These are phyloP conservation scores for Amiota minor DNA, from an alignment of 2,888 invertebrate genomes.

Conservation along the genomic window DNA sequence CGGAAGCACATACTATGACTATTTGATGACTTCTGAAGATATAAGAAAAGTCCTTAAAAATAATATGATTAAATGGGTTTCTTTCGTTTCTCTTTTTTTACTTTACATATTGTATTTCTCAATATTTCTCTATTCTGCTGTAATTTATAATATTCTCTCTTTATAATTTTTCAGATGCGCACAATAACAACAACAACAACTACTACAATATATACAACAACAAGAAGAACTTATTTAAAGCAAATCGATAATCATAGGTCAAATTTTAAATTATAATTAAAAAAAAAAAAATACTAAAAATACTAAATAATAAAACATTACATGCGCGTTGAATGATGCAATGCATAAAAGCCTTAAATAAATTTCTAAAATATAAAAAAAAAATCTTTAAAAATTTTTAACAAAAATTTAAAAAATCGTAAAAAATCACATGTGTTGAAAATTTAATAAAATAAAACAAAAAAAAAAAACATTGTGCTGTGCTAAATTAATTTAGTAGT, in stretches of 20 bases:
- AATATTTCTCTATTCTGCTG: no score
- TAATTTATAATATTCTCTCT: no score
- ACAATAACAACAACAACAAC: conserved; percentile 46
- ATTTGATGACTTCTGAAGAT: no score
- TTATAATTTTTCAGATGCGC: conserved; percentile 52
- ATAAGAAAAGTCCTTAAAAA: neutral
- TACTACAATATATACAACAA: conserved; percentile 35
- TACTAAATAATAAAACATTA: conserved; percentile 41
- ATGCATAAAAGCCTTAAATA: conserved; percentile 53
- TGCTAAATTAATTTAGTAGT: conserved; percentile 53
- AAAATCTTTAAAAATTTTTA: conserved; percentile 18
- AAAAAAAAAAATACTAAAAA: conserved; percentile 35
- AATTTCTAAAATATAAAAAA: conserved; percentile 32
- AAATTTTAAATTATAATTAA: conserved; percentile 23
- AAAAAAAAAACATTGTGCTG: conserved; percentile 51
- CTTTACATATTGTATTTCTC: neutral
- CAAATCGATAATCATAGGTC: conserved; percentile 61
- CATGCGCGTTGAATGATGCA: conserved; percentile 42
- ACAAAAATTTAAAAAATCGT: conserved; percentile 41
- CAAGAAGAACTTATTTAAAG: conserved; percentile 59
- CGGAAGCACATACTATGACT: no score
- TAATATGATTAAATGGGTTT: neutral
- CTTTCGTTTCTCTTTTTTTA: neutral
- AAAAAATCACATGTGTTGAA: conserved; percentile 26
- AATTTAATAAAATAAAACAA: neutral